Evolutionary conservation across 1,140 invertebrate species (phyloP).

Genomic region (Oryzaephilus surinamensis): DNA sequence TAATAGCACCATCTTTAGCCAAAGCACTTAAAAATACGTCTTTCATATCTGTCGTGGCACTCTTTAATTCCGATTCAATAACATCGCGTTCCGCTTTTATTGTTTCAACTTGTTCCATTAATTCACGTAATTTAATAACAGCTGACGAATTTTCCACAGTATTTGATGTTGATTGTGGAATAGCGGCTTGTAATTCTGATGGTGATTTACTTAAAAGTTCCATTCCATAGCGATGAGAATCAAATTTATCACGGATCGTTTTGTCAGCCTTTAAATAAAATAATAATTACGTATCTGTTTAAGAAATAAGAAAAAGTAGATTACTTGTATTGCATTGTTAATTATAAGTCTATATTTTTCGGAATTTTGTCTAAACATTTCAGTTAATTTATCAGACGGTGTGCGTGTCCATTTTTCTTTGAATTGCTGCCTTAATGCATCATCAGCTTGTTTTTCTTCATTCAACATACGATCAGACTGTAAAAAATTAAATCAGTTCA

Average conservation of each 20-base stretch:
- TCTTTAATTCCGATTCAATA: constrained; percentile 81
- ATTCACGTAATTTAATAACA: constrained; percentile 55
- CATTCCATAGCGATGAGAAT: constrained; percentile 68
- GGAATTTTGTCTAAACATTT: constrained; percentile 75
- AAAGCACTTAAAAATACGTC: constrained; percentile 69
- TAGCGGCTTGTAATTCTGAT: constrained; percentile 47
- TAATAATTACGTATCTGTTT: neutral
- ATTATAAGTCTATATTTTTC: constrained; percentile 89
- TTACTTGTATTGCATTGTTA: constrained; percentile 70
- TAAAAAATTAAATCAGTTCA: constrained; percentile 12
- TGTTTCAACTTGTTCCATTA: constrained; percentile 81
- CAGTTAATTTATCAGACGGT: constrained; percentile 77
- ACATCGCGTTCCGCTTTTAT: constrained; percentile 82
- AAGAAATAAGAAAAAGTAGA: neutral
- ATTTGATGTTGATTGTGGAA: constrained; percentile 44
- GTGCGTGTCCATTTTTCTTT: constrained; percentile 86
- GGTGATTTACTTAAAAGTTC: constrained; percentile 69
- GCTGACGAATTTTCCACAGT: constrained; percentile 47
- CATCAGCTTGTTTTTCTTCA: constrained; percentile 87
- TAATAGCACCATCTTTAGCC: constrained; percentile 72
- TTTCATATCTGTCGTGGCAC: constrained; percentile 75
- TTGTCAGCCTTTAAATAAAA: constrained; percentile 39
- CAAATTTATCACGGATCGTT: constrained; percentile 81
- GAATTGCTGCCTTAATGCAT: constrained; percentile 79
- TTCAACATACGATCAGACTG: constrained; percentile 74